Percentiles rank a stretch among this genome's conserved stretches.
Conservation (phyloP, 2,797 vertebrate genomes). For the Protonibea diacanthus region DNA sequence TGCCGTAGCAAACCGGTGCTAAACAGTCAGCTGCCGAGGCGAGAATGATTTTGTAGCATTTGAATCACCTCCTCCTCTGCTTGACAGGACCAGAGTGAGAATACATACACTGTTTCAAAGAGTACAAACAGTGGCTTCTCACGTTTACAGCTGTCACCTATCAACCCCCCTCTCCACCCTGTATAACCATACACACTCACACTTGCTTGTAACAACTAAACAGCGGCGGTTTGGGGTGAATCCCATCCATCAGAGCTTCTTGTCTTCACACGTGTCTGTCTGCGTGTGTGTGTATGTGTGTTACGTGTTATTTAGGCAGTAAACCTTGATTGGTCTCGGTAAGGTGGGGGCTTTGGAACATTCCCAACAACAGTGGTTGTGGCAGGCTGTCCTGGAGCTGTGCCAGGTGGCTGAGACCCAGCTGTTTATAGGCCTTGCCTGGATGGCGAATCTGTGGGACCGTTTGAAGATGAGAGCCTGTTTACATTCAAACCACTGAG, state of each 20-base stretch:
- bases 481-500: conserved; percentile 77
- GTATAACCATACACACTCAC: conserved; percentile 51
- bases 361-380: conserved; percentile 40
- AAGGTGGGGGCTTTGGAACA: conserved; percentile 22
- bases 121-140: conserved; percentile 67
- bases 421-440: conserved; percentile 56
- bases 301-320: conserved; percentile 53
- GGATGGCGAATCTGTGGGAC: conserved; percentile 48
- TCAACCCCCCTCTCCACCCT: conserved; percentile 10
- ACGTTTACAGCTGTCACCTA: conserved; percentile 68
- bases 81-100: conserved; percentile 59
- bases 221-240: conserved; percentile 52
- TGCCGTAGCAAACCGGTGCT: conserved; percentile 23
- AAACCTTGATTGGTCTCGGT: conserved; percentile 62
- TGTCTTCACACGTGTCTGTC: conserved; percentile 64
- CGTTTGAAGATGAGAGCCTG: conserved; percentile 67
- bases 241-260: conserved; percentile 48
- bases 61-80: conserved; percentile 43
- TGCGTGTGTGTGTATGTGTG: conserved; percentile 54
- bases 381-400: conserved; percentile 50
- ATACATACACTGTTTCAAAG: conserved; percentile 67
- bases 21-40: conserved; percentile 57
- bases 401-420: conserved; percentile 73
- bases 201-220: conserved; percentile 64
- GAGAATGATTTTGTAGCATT: conserved; percentile 46